Conservation (phyloP, 2,113 vertebrate species). For the Sardina pilchardus region DNA sequence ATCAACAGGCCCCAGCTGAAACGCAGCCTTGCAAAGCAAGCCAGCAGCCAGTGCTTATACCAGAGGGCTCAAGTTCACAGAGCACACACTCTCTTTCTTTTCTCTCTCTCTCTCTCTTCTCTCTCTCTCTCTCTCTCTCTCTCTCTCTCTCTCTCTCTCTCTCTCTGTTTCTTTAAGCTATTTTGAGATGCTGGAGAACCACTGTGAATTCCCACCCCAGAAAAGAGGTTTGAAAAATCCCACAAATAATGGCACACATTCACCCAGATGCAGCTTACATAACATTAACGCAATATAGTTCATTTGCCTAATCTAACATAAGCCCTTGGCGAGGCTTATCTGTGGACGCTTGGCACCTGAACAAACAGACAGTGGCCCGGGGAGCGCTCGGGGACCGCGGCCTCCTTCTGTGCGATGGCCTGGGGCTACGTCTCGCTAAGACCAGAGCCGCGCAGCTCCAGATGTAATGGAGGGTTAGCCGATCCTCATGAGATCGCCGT, state of each 20-base stretch:
- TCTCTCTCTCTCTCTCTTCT: not conserved
- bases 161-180: not conserved
- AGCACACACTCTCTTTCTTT: not conserved
- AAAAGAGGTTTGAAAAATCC: not conserved
- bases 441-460: conserved; percentile 19
- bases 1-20: conserved; percentile 27
- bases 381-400: conserved; percentile 39
- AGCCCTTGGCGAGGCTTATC: conserved; percentile 41
- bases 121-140: not conserved
- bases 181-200: not conserved
- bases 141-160: not conserved
- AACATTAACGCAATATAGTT: conserved; percentile 48
- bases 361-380: conserved; percentile 57
- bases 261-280: conserved; percentile 56
- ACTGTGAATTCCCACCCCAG: not conserved
- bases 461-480: conserved; percentile 31
- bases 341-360: conserved; percentile 61
- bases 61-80: not conserved
- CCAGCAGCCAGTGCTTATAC: not conserved
- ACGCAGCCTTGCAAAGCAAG: not conserved
- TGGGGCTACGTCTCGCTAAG: conserved; percentile 28
- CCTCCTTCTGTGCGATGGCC: conserved; percentile 50
- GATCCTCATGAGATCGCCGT: conserved; percentile 1
- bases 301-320: conserved; percentile 57
- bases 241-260: not conserved